These are phyloP conservation scores for Luffia ferchaultella DNA, from an alignment of 2,888 invertebrate species.

Conservation along the genomic window DNA sequence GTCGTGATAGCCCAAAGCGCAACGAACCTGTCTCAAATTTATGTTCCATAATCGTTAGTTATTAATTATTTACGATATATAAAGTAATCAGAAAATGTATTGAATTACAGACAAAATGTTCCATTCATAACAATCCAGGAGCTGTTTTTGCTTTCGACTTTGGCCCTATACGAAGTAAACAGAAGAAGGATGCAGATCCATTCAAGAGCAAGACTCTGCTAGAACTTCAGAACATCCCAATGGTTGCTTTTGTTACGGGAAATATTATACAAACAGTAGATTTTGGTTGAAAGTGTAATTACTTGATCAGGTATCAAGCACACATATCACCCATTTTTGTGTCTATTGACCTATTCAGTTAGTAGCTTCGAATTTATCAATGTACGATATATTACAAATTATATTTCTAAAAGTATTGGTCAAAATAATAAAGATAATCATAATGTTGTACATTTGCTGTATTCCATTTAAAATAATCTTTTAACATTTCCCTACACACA, in stretches of 20 bases:
- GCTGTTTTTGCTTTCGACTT: slow-evolving; percentile 66
- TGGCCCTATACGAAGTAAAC: slow-evolving; percentile 51
- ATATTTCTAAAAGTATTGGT: no score
- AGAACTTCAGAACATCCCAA: slow-evolving; percentile 49
- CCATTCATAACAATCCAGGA: slow-evolving; percentile 59
- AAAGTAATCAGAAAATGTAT: no score
- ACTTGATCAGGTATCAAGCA: no score
- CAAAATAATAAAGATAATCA: no score
- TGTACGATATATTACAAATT: no score
- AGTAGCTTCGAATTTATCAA: no score
- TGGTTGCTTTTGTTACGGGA: slow-evolving; percentile 62
- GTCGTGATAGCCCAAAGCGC: no score
- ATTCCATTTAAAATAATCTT: slow-evolving; percentile 50
- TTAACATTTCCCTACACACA: slow-evolving; percentile 19
- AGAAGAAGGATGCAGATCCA: slow-evolving; percentile 28
- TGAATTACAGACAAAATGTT: slow-evolving; percentile 58
- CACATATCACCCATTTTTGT: no score
- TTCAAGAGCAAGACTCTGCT: slow-evolving; percentile 40
- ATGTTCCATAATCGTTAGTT: no score
- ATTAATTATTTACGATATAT: no score
- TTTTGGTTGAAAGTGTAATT: slow-evolving; percentile 38
- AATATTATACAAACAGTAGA: slow-evolving; percentile 65
- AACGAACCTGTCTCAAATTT: no score
- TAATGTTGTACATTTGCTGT: slow-evolving; percentile 62
- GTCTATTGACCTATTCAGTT: no score